Percentiles rank a stretch among this genome's conserved stretches.
Evolutionary conservation across 2,888 invertebrate species (phyloP).

Genomic region (Drosophila diplacantha): DNA sequence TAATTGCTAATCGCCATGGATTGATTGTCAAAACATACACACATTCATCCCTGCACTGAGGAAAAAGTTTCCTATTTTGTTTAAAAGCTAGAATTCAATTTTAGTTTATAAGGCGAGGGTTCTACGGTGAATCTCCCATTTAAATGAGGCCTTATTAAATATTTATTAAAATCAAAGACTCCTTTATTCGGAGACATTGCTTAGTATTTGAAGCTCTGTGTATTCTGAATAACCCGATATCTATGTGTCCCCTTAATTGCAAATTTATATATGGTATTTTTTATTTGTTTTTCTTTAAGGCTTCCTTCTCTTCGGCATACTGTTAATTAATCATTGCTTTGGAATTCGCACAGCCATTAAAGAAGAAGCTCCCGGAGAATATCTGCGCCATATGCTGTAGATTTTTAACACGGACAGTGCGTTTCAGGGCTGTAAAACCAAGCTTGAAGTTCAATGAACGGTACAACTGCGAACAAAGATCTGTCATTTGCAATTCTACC

Average conservation of each 20-base stretch:
- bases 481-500: not conserved
- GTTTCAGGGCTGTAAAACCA: conserved; percentile 17
- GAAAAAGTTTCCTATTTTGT: not conserved
- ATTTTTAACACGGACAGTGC: conserved; percentile 18
- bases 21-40: conserved; percentile 56
- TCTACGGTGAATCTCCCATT: fast-evolving
- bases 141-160: not conserved
- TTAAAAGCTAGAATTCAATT: not conserved
- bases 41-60: conserved; percentile 9
- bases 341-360: conserved; percentile 62
- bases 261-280: conserved; percentile 36
- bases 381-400: conserved; percentile 53
- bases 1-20: conserved; percentile 69
- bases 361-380: conserved; percentile 48
- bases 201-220: not conserved
- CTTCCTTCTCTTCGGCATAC: conserved; percentile 50
- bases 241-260: conserved; percentile 48
- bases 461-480: conserved; percentile 25
- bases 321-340: conserved; percentile 69
- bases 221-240: conserved; percentile 3
- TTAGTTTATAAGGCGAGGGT: not conserved
- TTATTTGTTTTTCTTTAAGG: conserved; percentile 48
- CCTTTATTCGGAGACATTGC: not conserved
- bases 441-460: conserved; percentile 43
- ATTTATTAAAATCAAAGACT: not conserved